Evolutionary conservation across 2,113 vertebrate species (phyloP).

Genomic region (Scomber japonicus): DNA sequence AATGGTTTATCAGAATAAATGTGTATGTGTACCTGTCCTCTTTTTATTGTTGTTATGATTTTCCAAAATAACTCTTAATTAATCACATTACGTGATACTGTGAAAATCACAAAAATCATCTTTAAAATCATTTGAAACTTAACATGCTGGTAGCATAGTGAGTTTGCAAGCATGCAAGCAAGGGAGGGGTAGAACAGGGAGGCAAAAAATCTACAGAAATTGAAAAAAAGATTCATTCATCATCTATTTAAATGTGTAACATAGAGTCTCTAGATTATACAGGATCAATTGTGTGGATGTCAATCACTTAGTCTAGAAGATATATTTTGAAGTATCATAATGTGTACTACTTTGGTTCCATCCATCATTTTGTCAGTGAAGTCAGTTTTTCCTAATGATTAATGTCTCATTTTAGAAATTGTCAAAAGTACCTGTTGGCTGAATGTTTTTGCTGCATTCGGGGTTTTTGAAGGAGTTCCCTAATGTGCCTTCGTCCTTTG

Average conservation of each 20-base stretch:
- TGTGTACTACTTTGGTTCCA: slow-evolving; percentile 2
- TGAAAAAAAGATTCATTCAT: neutral
- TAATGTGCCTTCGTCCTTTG: slow-evolving; percentile 43
- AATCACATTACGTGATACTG: no score
- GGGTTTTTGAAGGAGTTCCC: slow-evolving; percentile 38
- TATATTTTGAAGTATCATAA: neutral
- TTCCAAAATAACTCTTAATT: no score
- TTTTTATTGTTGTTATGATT: no score
- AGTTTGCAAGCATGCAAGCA: neutral
- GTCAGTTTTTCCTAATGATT: slow-evolving; percentile 9
- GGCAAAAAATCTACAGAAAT: neutral
- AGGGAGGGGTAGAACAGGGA: neutral
- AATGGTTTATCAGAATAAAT: no score
- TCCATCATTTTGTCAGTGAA: slow-evolving; percentile 31
- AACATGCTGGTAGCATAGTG: no score
- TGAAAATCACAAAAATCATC: no score
- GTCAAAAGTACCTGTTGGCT: slow-evolving; percentile 14
- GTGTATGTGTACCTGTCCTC: no score
- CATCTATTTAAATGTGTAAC: neutral
- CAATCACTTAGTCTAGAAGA: neutral
- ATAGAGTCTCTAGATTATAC: neutral
- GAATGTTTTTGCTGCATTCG: slow-evolving; percentile 17
- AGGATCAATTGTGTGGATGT: neutral
- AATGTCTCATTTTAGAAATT: slow-evolving; percentile 17
- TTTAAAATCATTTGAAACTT: no score